Percentiles rank a stretch among this genome's conserved stretches.
Evolutionary conservation across 2,113 vertebrate species (phyloP).

Genomic region (Ceyx melanurus): DNA sequence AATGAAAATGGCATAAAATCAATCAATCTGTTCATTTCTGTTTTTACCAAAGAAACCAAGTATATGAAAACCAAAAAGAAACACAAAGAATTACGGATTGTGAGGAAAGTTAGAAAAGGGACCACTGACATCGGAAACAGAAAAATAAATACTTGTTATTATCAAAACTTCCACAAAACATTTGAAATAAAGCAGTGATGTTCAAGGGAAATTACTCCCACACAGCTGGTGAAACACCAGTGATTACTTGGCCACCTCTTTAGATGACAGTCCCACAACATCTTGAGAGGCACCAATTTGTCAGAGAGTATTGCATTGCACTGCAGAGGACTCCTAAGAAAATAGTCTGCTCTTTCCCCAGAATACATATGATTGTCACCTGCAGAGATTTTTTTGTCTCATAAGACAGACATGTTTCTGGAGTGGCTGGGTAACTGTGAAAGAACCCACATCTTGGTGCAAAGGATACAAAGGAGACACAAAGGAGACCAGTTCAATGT

Average conservation of each 20-base stretch:
- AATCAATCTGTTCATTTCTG: neutral
- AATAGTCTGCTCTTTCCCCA: neutral
- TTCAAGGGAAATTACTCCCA: neutral
- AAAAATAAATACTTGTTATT: neutral
- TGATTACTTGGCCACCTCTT: neutral
- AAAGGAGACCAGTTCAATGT: neutral
- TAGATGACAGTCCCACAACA: neutral
- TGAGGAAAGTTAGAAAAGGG: neutral
- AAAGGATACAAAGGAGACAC: neutral
- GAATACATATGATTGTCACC: neutral
- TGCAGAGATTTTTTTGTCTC: neutral
- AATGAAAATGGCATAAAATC: constrained; percentile 25
- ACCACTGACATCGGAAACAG: neutral
- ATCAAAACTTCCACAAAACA: neutral
- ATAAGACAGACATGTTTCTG: neutral
- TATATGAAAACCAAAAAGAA: neutral
- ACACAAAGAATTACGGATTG: neutral
- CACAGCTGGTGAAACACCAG: neutral
- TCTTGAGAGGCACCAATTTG: neutral
- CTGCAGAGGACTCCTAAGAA: neutral
- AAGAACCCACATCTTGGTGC: neutral
- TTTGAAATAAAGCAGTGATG: neutral
- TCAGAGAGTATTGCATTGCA: neutral
- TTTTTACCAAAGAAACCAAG: neutral
- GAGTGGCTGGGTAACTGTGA: neutral